phyloP scores from a whole-genome alignment of 2,797 vertebrate genomes.

The Vultur gryphus region DNA sequence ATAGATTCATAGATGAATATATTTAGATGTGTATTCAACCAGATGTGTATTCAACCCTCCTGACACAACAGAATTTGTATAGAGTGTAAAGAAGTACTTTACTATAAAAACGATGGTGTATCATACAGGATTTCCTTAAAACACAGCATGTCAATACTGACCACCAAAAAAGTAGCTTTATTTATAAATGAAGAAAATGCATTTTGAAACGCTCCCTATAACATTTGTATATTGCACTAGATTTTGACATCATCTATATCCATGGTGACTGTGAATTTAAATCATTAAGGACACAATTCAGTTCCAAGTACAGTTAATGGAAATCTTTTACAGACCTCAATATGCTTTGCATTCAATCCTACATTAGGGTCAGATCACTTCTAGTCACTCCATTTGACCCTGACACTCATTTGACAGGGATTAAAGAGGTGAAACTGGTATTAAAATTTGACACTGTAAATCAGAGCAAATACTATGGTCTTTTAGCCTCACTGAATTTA shows the following conservation, averaged over 20 bases:
- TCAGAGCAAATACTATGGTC: not conserved
- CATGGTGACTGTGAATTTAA: not conserved
- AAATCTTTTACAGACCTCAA: not conserved
- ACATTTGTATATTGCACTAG: not conserved
- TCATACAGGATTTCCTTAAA: not conserved
- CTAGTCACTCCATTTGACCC: not conserved
- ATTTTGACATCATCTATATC: not conserved
- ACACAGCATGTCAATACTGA: not conserved
- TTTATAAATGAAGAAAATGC: conserved; percentile 46
- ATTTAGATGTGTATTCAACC: not conserved
- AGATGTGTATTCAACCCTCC: not conserved
- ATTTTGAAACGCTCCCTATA: not conserved
- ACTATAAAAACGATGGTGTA: not conserved
- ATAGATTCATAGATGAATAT: not conserved
- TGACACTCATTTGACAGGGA: not conserved
- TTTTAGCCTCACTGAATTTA: not conserved
- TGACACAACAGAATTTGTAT: not conserved
- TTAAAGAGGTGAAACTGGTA: not conserved
- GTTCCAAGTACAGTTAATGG: not conserved
- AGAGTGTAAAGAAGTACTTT: not conserved
- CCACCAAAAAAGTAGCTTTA: not conserved
- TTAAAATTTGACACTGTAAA: not conserved
- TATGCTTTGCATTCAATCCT: not conserved
- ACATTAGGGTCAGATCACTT: not conserved
- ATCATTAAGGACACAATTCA: not conserved